phyloP scores from a whole-genome alignment of 2,797 vertebrate genomes.

The Urosaurus nigricauda region DNA sequence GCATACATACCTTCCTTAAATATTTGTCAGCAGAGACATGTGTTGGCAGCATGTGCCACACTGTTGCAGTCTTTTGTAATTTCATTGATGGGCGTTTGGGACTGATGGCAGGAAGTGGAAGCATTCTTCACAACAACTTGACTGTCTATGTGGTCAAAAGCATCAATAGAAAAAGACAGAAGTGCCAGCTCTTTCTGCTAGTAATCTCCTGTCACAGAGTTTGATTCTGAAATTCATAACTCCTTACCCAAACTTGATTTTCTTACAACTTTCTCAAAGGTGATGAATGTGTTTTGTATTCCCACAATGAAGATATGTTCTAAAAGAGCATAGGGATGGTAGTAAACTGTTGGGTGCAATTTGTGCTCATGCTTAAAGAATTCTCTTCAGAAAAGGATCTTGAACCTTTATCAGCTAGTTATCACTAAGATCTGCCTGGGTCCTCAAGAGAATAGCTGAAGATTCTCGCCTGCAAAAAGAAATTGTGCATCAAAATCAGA shows the following conservation, averaged over 20 bases:
- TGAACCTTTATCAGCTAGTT: no score
- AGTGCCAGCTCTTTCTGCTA: background rate
- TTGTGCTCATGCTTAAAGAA: no score
- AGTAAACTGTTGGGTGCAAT: background rate
- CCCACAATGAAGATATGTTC: background rate
- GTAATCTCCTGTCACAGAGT: background rate
- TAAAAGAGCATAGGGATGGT: background rate
- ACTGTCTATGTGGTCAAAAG: background rate
- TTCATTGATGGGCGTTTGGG: background rate
- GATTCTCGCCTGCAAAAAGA: no score
- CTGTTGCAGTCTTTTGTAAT: background rate
- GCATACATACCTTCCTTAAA: slow-evolving; percentile 21
- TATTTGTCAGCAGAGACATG: background rate
- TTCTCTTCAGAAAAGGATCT: no score
- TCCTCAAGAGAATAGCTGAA: no score
- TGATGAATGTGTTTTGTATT: no score
- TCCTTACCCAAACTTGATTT: background rate
- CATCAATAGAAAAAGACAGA: background rate
- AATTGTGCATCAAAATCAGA: no score
- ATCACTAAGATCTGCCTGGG: no score
- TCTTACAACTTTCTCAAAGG: background rate
- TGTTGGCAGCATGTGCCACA: slow-evolving; percentile 17
- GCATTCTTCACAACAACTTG: background rate
- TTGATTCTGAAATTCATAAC: background rate
- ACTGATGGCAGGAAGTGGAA: background rate